phyloP scores from a whole-genome alignment of 2,113 vertebrate species.

The Pan troglodytes region DNA sequence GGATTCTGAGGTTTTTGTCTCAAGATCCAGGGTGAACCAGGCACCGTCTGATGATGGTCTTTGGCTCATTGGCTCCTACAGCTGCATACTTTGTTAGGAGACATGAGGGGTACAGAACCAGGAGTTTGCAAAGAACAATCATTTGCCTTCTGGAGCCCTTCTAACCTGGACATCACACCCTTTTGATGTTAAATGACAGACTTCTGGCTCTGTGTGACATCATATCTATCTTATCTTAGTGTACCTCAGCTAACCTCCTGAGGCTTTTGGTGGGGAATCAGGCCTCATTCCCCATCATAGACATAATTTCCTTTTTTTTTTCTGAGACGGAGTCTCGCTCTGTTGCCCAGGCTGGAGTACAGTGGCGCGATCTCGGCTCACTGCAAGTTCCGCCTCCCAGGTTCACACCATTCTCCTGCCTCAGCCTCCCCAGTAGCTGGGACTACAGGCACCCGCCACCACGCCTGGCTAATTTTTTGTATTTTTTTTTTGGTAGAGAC shows the following conservation, averaged over 20 bases:
- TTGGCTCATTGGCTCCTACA: background rate
- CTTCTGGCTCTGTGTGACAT: background rate
- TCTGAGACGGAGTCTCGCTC: too few species aligned
- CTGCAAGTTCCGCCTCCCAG: too few species aligned
- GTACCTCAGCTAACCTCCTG: background rate
- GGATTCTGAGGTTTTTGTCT: background rate
- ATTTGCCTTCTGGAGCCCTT: background rate
- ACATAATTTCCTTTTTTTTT: background rate
- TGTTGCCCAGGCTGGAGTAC: too few species aligned
- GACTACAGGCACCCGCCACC: too few species aligned
- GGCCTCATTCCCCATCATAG: background rate
- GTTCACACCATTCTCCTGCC: too few species aligned
- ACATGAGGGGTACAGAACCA: background rate
- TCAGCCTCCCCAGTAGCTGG: too few species aligned
- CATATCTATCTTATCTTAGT: background rate
- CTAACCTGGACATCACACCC: background rate
- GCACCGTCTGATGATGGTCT: background rate
- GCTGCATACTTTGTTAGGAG: background rate
- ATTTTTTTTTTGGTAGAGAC: too few species aligned
- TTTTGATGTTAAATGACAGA: background rate
- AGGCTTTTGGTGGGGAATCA: background rate
- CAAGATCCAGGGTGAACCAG: background rate
- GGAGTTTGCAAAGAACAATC: background rate
- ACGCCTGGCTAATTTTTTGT: too few species aligned
- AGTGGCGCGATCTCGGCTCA: too few species aligned